phyloP scores from a whole-genome alignment of 2,888 invertebrate species.

The Dusona sp. region DNA sequence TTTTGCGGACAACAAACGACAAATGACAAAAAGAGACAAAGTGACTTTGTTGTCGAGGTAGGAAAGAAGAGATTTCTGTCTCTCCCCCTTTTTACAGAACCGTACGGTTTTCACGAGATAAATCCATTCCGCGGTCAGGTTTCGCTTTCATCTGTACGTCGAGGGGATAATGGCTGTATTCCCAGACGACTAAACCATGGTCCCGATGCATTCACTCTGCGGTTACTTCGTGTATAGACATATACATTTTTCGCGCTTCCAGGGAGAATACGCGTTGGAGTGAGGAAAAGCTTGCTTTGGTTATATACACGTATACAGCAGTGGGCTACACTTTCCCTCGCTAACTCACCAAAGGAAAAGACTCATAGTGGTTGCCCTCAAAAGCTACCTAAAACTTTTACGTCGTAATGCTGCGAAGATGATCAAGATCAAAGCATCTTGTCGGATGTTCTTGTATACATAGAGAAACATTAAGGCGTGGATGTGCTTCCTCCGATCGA shows the following conservation, averaged over 20 bases:
- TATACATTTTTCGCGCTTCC: constrained; percentile 30
- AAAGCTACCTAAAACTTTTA: constrained; percentile 72
- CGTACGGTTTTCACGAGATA: constrained; percentile 73
- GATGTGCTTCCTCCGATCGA: constrained; percentile 8
- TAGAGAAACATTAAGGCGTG: background rate
- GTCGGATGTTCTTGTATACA: constrained; percentile 36
- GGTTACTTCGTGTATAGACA: constrained; percentile 36
- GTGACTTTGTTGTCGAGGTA: constrained; percentile 56
- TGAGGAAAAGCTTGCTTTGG: constrained; percentile 47
- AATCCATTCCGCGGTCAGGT: constrained; percentile 82
- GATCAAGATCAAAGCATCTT: constrained; percentile 75
- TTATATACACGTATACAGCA: background rate
- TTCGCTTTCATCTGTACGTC: constrained; percentile 82
- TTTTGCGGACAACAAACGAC: constrained; percentile 58
- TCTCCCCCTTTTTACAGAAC: constrained; percentile 53
- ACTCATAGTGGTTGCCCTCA: constrained; percentile 65
- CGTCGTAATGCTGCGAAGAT: constrained; percentile 71
- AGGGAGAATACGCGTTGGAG: constrained; percentile 52
- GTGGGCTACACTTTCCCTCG: constrained; percentile 47
- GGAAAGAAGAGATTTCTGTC: constrained; percentile 59
- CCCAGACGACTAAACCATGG: constrained; percentile 78
- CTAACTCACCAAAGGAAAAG: constrained; percentile 57
- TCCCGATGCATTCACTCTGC: constrained; percentile 62
- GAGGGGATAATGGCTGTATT: constrained; percentile 82
- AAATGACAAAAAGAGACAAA: constrained; percentile 58